Evolutionary conservation across 35 echinoderm and acorn worm species (phyloP).

Genomic region (Apostichopus californicus): DNA sequence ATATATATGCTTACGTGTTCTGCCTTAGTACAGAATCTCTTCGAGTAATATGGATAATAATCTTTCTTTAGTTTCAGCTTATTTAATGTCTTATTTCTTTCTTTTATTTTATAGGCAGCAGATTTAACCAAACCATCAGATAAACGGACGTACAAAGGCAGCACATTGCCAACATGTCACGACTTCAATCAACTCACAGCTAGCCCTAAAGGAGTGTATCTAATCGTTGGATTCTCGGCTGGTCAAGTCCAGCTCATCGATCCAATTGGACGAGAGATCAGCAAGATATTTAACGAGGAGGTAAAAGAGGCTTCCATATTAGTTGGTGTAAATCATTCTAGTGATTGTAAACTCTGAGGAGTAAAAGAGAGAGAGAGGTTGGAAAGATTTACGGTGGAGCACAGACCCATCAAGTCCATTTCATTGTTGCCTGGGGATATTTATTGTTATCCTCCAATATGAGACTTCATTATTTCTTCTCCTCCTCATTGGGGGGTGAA

Average conservation of each 20-base stretch:
- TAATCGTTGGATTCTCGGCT: conserved; percentile 95
- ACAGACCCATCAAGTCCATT: background rate
- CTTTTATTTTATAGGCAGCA: conserved; percentile 77
- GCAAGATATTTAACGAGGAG: conserved; percentile 98
- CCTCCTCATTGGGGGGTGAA: too few species aligned
- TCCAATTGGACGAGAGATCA: conserved; percentile 89
- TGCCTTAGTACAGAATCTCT: too few species aligned
- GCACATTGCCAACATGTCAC: conserved; percentile 97
- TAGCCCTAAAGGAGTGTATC: conserved; percentile 81
- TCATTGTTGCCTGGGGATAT: background rate
- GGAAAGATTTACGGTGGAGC: background rate
- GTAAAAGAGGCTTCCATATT: conserved; percentile 24
- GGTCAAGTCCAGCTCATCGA: conserved; percentile 99
- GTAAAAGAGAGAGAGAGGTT: background rate
- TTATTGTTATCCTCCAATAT: background rate
- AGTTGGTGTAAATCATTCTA: background rate
- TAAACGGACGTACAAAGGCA: conserved; percentile 96
- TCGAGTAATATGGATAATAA: too few species aligned
- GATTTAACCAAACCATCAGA: conserved; percentile 97
- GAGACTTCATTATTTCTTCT: background rate
- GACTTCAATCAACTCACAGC: conserved; percentile 97
- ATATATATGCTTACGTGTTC: too few species aligned
- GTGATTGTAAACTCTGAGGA: background rate
- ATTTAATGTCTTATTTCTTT: background rate
- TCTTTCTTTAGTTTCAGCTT: too few species aligned